Percentiles rank a stretch among this genome's conserved stretches.
Conservation (phyloP, 2,113 vertebrate species). For the Ochotona curzoniae region DNA sequence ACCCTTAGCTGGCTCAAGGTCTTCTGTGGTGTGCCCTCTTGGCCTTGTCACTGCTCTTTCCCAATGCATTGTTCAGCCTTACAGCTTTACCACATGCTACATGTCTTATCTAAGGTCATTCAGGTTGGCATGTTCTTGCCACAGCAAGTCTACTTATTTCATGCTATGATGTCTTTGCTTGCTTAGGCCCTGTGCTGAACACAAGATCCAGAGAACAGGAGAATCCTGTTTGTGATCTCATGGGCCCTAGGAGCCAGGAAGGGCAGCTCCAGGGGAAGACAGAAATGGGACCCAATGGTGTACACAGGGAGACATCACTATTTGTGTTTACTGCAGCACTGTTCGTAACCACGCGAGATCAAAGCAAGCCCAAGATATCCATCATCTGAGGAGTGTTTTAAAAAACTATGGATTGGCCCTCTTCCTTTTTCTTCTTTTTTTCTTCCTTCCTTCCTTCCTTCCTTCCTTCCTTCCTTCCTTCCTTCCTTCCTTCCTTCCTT, state of each 20-base stretch:
- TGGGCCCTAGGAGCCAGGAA: neutral
- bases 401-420: neutral
- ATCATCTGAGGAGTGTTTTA: neutral
- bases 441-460: too few species aligned
- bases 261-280: neutral
- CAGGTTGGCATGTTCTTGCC: neutral
- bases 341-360: neutral
- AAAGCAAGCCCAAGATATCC: neutral
- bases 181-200: neutral
- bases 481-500: too few species aligned
- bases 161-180: neutral
- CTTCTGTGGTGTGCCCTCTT: neutral
- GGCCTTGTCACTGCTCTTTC: too few species aligned
- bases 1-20: neutral
- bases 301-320: neutral
- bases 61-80: neutral
- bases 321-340: neutral
- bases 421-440: too few species aligned
- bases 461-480: too few species aligned
- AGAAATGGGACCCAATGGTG: neutral
- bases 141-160: neutral
- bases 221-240: neutral
- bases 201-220: neutral
- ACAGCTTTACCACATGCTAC: neutral
- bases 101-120: neutral